These are phyloP conservation scores for Lacerta agilis DNA, from an alignment of 2,797 vertebrate genomes.

Conservation along the genomic window DNA sequence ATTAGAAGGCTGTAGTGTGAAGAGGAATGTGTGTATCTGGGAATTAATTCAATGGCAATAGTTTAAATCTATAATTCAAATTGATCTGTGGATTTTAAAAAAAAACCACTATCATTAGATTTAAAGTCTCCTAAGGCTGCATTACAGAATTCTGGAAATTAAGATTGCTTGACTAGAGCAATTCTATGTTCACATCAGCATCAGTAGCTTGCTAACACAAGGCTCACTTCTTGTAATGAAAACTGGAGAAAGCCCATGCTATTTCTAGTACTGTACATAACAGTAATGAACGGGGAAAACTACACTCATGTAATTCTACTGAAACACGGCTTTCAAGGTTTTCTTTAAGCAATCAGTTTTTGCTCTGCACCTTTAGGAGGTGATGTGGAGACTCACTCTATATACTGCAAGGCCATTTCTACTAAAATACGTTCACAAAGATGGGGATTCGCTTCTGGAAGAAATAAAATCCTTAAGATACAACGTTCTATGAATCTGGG, in stretches of 20 bases:
- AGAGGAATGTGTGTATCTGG: not conserved
- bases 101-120: not conserved
- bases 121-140: not conserved
- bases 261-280: not conserved
- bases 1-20: not conserved
- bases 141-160: not conserved
- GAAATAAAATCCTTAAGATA: not conserved
- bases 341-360: not conserved
- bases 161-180: not conserved
- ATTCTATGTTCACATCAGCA: not conserved
- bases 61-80: not conserved
- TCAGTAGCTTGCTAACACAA: not conserved
- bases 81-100: not conserved
- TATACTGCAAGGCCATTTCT: not conserved
- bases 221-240: not conserved
- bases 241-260: not conserved
- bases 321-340: not conserved
- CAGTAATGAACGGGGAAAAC: not conserved
- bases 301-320: not conserved
- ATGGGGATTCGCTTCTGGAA: not conserved
- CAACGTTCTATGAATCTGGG: not conserved
- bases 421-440: not conserved
- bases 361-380: not conserved
- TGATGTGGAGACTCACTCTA: not conserved
- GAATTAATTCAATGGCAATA: not conserved